These are phyloP conservation scores for Drosophila anomelani DNA, from an alignment of 2,888 invertebrate species.

Conservation along the genomic window DNA sequence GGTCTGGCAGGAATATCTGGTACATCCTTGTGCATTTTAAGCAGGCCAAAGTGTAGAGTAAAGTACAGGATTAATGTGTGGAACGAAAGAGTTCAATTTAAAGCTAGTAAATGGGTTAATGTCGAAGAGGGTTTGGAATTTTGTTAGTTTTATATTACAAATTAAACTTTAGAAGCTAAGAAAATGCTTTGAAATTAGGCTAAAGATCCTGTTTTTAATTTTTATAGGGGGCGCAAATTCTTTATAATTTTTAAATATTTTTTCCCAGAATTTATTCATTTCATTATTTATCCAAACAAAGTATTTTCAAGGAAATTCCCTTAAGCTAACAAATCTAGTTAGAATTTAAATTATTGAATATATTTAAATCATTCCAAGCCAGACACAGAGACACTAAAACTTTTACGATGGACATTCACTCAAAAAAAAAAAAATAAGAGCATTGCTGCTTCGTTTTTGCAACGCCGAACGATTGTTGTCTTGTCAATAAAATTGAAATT, in stretches of 20 bases:
- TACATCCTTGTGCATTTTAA: not conserved
- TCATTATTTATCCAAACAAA: no score
- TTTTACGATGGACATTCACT: not conserved
- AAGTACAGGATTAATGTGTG: conserved; percentile 10
- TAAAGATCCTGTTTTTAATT: not conserved
- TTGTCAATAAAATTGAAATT: conserved; percentile 80
- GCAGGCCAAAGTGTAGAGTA: not conserved
- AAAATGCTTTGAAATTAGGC: not conserved
- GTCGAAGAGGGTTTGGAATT: not conserved
- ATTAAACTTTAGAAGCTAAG: not conserved
- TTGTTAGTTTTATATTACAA: not conserved
- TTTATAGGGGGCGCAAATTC: not conserved
- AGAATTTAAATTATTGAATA: not conserved
- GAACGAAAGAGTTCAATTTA: not conserved
- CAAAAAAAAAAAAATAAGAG: conserved; percentile 41
- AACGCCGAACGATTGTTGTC: conserved; percentile 25
- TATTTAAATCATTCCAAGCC: not conserved
- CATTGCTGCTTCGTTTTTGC: conserved; percentile 28
- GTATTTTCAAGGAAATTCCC: no score
- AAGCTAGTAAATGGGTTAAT: not conserved
- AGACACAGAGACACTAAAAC: not conserved
- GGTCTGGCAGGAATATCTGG: not conserved
- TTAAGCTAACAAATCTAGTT: no score
- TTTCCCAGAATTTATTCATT: not conserved
- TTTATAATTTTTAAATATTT: not conserved